These are phyloP conservation scores for Acleris literana DNA, from an alignment of 2,888 invertebrate species.

Conservation along the genomic window DNA sequence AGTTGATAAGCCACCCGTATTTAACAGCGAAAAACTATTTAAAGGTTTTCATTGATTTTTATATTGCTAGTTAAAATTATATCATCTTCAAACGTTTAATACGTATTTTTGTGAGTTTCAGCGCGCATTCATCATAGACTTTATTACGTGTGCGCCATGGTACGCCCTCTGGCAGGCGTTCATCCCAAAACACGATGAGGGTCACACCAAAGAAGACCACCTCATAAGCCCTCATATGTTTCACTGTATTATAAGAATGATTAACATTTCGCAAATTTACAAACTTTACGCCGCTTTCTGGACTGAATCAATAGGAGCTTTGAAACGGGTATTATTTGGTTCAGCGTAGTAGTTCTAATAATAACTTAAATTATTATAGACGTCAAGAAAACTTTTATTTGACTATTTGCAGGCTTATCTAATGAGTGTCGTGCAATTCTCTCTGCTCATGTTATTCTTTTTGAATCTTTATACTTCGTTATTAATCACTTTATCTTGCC, in stretches of 20 bases:
- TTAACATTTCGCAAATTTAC: slow-evolving; percentile 74
- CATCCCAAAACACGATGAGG: slow-evolving; percentile 65
- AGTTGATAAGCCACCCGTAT: slow-evolving; percentile 80
- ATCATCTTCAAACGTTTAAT: background rate
- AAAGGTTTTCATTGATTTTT: slow-evolving; percentile 47
- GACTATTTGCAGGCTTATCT: slow-evolving; percentile 70
- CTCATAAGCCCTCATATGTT: slow-evolving; percentile 57
- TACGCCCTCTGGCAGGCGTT: slow-evolving; percentile 64
- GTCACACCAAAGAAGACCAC: slow-evolving; percentile 60
- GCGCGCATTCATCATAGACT: slow-evolving; percentile 72
- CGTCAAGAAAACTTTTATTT: background rate
- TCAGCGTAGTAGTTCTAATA: background rate
- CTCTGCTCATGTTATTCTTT: slow-evolving; percentile 73
- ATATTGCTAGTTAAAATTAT: background rate
- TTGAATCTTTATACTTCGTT: slow-evolving; percentile 74
- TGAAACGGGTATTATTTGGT: slow-evolving; percentile 62
- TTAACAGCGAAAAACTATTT: slow-evolving; percentile 78
- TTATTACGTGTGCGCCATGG: slow-evolving; percentile 78
- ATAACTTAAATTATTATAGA: too few species aligned
- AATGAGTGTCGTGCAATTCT: slow-evolving; percentile 77
- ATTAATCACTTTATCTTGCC: slow-evolving; percentile 70
- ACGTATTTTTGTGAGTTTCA: slow-evolving; percentile 47
- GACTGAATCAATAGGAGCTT: slow-evolving; percentile 72
- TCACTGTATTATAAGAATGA: slow-evolving; percentile 68
- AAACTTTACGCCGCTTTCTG: slow-evolving; percentile 71